Evolutionary conservation across 2,113 vertebrate species (phyloP).

Genomic region (Melanerpes aurifrons): DNA sequence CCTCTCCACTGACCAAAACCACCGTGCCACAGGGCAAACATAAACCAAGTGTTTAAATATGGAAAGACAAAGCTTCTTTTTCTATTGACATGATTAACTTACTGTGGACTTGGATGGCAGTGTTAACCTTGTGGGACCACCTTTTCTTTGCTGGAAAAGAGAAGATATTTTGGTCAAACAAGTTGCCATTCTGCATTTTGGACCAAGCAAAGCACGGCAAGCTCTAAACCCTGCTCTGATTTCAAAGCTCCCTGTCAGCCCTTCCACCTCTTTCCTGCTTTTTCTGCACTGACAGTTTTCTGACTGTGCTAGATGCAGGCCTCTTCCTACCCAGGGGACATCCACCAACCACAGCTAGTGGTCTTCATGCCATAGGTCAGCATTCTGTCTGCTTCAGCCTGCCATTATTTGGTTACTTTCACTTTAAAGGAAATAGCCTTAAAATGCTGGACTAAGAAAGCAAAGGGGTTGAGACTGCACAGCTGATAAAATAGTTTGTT

Average conservation of each 20-base stretch:
- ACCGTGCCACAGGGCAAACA: neutral
- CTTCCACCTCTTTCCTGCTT: constrained; percentile 9
- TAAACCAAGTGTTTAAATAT: constrained; percentile 15
- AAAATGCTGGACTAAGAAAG: neutral
- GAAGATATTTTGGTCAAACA: constrained; percentile 13
- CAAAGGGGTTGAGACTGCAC: accelerated
- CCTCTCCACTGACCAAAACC: constrained; percentile 2
- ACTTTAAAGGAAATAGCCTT: constrained; percentile 9
- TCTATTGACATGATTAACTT: constrained; percentile 67
- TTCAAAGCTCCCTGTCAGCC: constrained; percentile 9
- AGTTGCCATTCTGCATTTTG: neutral
- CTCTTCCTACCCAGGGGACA: neutral
- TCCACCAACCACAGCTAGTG: neutral
- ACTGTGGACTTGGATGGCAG: constrained; percentile 99
- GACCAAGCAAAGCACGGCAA: neutral
- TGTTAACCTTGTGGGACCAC: constrained; percentile 94
- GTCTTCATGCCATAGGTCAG: neutral
- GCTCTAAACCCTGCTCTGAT: neutral
- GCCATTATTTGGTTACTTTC: neutral
- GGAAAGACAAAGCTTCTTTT: constrained; percentile 33
- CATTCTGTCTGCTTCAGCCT: neutral
- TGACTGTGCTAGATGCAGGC: neutral
- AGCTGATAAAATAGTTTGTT: neutral
- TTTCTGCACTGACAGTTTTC: neutral
- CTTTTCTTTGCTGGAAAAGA: constrained; percentile 94